These are phyloP conservation scores for Endotricha flammealis DNA, from an alignment of 2,888 invertebrate species.

Conservation along the genomic window DNA sequence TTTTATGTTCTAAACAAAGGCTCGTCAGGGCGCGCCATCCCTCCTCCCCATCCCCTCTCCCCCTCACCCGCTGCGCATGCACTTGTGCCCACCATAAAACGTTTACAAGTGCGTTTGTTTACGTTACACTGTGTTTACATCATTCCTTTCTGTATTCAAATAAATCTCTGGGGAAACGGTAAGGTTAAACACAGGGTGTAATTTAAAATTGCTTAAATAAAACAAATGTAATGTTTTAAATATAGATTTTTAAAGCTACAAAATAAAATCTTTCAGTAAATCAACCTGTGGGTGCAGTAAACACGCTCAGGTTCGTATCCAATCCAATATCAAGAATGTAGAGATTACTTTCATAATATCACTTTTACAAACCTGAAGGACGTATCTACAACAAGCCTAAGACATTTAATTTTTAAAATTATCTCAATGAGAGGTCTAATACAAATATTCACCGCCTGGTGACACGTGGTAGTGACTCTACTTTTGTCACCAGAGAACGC, in stretches of 20 bases:
- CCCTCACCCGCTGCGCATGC: conserved; percentile 53
- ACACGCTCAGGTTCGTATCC: too few relatives aligned
- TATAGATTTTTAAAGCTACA: not conserved
- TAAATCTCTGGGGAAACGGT: conserved; percentile 41
- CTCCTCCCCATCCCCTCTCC: conserved; percentile 18
- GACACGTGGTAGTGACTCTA: too few relatives aligned
- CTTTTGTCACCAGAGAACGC: too few relatives aligned
- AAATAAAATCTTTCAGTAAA: too few relatives aligned
- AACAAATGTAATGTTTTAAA: conserved; percentile 4
- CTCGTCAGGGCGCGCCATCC: conserved; percentile 42
- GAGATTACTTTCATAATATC: too few relatives aligned
- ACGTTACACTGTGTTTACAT: conserved; percentile 61
- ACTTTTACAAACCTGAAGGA: too few relatives aligned
- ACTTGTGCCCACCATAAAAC: conserved; percentile 61
- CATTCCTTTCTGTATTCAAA: conserved; percentile 48
- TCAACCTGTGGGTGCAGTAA: too few relatives aligned
- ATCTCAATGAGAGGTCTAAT: too few relatives aligned
- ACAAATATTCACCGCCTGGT: too few relatives aligned
- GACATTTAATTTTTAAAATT: too few relatives aligned
- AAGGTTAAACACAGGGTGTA: conserved; percentile 39
- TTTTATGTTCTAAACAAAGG: conserved; percentile 76
- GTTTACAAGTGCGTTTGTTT: conserved; percentile 67
- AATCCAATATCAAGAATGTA: too few relatives aligned
- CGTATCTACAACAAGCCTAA: too few relatives aligned
- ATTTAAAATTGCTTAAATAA: conserved; percentile 15